Evolutionary conservation across 2,888 invertebrate species (phyloP).

Genomic region (Macaria liturata): DNA sequence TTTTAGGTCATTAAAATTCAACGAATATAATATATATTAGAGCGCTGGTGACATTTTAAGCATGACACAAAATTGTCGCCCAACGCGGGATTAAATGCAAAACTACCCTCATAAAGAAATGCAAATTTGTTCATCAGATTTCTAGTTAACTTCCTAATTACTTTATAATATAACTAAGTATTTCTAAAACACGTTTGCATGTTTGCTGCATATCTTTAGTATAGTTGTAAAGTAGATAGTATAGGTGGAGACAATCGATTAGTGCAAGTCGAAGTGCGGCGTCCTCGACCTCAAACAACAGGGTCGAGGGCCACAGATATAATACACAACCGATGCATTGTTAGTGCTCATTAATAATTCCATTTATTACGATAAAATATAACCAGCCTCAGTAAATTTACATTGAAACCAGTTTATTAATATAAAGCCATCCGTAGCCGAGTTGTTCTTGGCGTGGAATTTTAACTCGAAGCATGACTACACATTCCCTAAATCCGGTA

Average conservation of each 20-base stretch:
- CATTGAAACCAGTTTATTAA: too few species aligned
- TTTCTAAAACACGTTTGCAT: too few species aligned
- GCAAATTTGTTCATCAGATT: too few species aligned
- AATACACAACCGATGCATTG: background rate
- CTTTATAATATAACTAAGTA: too few species aligned
- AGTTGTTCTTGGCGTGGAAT: too few species aligned
- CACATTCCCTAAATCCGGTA: background rate
- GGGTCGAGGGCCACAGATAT: conserved; percentile 19
- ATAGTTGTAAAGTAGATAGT: background rate
- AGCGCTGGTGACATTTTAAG: conserved; percentile 34
- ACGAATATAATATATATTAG: conserved; percentile 18
- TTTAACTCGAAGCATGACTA: background rate
- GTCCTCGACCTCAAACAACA: conserved; percentile 26
- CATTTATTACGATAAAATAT: too few species aligned
- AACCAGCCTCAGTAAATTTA: too few species aligned
- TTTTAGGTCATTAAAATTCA: conserved; percentile 29
- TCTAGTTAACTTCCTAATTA: too few species aligned
- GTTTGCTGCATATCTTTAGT: too few species aligned
- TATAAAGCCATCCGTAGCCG: too few species aligned
- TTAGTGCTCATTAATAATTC: background rate
- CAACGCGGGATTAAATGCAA: too few species aligned
- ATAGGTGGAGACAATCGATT: conserved; percentile 29
- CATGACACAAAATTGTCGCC: conserved; percentile 28
- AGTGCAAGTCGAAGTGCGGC: conserved; percentile 13
- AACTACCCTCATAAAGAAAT: too few species aligned